phyloP scores from a whole-genome alignment of 2,888 invertebrate genomes.

The Ormyrus thymus region DNA sequence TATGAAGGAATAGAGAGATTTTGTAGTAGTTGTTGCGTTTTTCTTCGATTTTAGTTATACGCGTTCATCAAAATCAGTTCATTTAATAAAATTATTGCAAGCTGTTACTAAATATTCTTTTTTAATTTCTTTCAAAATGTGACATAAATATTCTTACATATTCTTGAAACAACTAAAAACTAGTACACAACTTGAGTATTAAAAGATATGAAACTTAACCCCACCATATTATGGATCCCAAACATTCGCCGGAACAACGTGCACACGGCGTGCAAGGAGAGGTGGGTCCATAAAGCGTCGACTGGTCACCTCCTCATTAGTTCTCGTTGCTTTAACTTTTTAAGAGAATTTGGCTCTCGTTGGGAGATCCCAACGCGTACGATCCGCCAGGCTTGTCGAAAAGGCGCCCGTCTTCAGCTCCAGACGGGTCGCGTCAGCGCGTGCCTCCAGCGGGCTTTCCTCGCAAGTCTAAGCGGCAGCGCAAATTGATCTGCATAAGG shows the following conservation, averaged over 20 bases:
- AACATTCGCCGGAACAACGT: neutral
- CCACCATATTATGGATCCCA: neutral
- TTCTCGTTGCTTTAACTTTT: conserved; percentile 45
- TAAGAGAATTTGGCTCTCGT: conserved; percentile 41
- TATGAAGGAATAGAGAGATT: no score
- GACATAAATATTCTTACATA: no score
- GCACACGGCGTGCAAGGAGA: conserved; percentile 12
- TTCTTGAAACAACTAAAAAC: no score
- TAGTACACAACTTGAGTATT: neutral
- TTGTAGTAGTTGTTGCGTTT: no score
- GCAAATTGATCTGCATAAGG: conserved; percentile 68
- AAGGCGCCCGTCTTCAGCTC: conserved; percentile 64
- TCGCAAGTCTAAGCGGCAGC: conserved; percentile 60
- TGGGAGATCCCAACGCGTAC: conserved; percentile 65
- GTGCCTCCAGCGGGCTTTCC: conserved; percentile 65
- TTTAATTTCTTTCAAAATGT: no score
- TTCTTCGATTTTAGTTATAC: no score
- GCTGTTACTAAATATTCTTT: no score
- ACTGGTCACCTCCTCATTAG: neutral
- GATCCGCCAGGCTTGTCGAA: conserved; percentile 59
- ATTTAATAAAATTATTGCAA: no score
- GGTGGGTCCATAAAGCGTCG: conserved; percentile 37
- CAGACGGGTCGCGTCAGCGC: conserved; percentile 65
- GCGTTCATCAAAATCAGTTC: no score
- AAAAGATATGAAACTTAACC: neutral